phyloP scores from a whole-genome alignment of 2,888 invertebrate species.

The Ormyrus pomaceus region DNA sequence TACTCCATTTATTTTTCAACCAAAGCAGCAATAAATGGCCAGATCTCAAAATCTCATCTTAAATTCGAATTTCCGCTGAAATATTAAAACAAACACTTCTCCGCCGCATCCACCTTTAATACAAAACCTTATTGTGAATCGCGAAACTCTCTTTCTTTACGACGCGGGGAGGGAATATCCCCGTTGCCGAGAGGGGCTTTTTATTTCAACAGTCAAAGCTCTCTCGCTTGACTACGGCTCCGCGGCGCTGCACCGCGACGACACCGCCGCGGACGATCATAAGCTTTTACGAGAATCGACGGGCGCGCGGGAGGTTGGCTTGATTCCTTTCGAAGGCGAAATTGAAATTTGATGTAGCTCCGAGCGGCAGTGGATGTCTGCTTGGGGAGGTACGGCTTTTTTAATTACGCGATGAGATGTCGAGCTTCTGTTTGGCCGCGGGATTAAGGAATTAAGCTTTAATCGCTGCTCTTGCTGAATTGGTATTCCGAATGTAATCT shows the following conservation, averaged over 20 bases:
- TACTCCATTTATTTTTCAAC: background rate
- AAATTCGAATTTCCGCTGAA: background rate
- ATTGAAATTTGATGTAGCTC: conserved; percentile 55
- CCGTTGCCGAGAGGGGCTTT: background rate
- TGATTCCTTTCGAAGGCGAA: conserved; percentile 35
- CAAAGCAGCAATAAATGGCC: background rate
- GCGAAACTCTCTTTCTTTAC: conserved; percentile 24
- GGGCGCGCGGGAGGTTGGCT: conserved; percentile 22
- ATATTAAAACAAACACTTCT: conserved; percentile 26
- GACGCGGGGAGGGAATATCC: background rate
- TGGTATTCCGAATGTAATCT: too few relatives aligned
- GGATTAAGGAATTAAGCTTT: conserved; percentile 21
- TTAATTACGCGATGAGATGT: conserved; percentile 34
- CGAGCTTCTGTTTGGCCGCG: background rate
- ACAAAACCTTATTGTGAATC: conserved; percentile 33
- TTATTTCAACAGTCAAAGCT: conserved; percentile 24
- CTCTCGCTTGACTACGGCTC: too few relatives aligned
- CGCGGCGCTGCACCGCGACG: background rate
- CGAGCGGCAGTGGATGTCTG: conserved; percentile 30
- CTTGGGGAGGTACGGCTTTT: conserved; percentile 1
- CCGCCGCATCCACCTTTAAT: background rate
- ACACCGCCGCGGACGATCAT: conserved; percentile 23
- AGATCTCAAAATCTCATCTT: background rate
- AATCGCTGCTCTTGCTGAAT: too few relatives aligned
- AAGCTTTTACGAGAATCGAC: conserved; percentile 52